A percentile compares a stretch with the other conserved stretches of the same genome.
These are phyloP conservation scores for Gorsachius goisagi DNA, from an alignment of 2,113 vertebrate species.

Conservation along the genomic window DNA sequence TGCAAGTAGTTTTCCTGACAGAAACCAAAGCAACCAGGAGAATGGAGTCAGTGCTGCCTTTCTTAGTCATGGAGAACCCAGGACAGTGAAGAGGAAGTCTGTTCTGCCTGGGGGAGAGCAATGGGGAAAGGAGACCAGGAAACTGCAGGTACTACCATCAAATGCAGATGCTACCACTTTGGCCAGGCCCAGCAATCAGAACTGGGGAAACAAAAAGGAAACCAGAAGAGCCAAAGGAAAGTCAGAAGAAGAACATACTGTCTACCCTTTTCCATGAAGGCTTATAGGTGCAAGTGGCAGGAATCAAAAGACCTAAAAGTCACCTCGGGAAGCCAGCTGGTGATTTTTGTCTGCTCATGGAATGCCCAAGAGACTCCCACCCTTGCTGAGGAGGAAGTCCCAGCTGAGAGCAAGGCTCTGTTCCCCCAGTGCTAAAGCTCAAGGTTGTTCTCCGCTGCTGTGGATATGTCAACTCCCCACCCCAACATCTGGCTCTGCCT, in stretches of 20 bases:
- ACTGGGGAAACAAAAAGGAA: background rate
- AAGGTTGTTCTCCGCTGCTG: background rate
- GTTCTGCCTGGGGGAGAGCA: background rate
- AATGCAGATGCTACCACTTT: background rate
- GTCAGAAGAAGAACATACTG: background rate
- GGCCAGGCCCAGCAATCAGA: background rate
- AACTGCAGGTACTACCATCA: background rate
- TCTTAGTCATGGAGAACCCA: background rate
- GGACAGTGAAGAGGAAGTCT: background rate
- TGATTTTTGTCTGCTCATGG: background rate
- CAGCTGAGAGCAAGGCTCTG: background rate
- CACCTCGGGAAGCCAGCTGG: background rate
- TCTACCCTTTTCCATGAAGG: background rate
- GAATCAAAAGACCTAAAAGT: background rate
- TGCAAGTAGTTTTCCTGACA: background rate
- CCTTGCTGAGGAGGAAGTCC: background rate
- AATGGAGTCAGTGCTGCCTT: background rate
- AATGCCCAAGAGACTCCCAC: background rate
- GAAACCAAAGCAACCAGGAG: background rate
- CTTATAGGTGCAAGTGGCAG: background rate
- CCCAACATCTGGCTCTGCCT: background rate
- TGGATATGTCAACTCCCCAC: background rate
- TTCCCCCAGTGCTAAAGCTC: background rate
- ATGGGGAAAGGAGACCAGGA: background rate
- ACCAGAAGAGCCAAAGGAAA: rapidly evolving